phyloP scores from a whole-genome alignment of 2,113 vertebrate species.

The Oryzias woworae region DNA sequence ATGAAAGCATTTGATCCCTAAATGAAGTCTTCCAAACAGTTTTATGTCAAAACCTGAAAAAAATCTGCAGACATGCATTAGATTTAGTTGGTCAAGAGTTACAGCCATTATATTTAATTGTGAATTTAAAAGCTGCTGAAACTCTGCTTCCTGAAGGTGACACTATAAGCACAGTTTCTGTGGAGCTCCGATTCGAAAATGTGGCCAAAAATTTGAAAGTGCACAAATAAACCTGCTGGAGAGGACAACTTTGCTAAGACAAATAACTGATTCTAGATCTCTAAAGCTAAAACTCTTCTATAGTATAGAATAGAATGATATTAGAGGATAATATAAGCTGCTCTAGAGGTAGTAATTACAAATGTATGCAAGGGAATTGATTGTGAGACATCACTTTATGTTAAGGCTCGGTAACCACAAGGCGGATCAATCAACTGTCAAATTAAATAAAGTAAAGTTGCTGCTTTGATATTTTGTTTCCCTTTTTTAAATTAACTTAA shows the following conservation, averaged over 20 bases:
- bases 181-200: slow-evolving; percentile 15
- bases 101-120: not conserved
- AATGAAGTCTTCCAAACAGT: not conserved
- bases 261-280: slow-evolving; percentile 19
- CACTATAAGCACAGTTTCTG: not conserved
- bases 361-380: slow-evolving; percentile 51
- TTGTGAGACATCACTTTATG: slow-evolving; percentile 32
- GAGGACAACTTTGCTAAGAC: slow-evolving; percentile 14
- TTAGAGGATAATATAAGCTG: slow-evolving; percentile 40
- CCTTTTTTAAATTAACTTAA: slow-evolving; percentile 2
- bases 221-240: slow-evolving; percentile 3
- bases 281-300: slow-evolving; percentile 21
- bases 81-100: not conserved
- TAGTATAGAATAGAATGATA: slow-evolving; percentile 19
- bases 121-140: not conserved
- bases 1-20: not conserved
- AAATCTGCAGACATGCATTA: not conserved
- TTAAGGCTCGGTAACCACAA: slow-evolving; percentile 57
- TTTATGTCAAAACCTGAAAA: not conserved
- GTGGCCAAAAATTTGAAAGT: slow-evolving; percentile 12
- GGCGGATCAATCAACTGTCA: not conserved
- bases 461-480: slow-evolving; percentile 1
- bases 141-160: not conserved
- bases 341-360: slow-evolving; percentile 75
- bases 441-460: not conserved